These are phyloP conservation scores for Mesorhabditis belari DNA, from an alignment of 2,888 invertebrate species.

Conservation along the genomic window DNA sequence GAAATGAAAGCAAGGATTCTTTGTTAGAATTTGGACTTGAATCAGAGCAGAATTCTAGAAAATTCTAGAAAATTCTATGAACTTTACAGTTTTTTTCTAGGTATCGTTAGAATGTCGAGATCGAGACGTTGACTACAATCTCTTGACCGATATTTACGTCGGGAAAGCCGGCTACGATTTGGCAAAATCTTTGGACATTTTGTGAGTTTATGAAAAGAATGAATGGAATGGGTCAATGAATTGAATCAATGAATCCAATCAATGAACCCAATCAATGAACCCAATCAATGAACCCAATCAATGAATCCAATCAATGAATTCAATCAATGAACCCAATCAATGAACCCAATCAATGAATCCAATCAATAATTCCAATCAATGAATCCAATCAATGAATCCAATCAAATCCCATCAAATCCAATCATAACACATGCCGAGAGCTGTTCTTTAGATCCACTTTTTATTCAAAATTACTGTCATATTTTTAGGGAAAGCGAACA, in stretches of 20 bases:
- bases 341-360: no score
- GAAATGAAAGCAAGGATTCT: neutral
- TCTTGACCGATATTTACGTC: conserved; percentile 83
- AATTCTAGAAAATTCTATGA: neutral
- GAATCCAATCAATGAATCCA: neutral
- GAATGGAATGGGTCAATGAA: conserved; percentile 83
- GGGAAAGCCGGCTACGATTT: conserved; percentile 87
- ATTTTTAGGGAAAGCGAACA: conserved; percentile 75
- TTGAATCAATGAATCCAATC: conserved; percentile 64
- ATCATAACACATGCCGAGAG: neutral
- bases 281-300: no score
- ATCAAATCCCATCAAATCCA: no score
- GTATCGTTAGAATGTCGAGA: conserved; percentile 86
- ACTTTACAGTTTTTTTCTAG: conserved; percentile 31
- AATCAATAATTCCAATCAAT: neutral
- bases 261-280: no score
- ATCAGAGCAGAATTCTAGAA: neutral
- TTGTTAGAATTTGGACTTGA: neutral
- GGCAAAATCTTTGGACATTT: conserved; percentile 74
- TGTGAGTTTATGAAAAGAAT: conserved; percentile 62
- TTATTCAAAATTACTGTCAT: neutral
- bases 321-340: no score
- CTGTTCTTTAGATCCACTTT: neutral
- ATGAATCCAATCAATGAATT: no score
- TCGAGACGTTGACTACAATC: conserved; percentile 67